Evolutionary conservation across 2,888 invertebrate genomes (phyloP), one percentile per base, ranked within the genome.

Genomic region (Melanchra persicariae): DNA sequence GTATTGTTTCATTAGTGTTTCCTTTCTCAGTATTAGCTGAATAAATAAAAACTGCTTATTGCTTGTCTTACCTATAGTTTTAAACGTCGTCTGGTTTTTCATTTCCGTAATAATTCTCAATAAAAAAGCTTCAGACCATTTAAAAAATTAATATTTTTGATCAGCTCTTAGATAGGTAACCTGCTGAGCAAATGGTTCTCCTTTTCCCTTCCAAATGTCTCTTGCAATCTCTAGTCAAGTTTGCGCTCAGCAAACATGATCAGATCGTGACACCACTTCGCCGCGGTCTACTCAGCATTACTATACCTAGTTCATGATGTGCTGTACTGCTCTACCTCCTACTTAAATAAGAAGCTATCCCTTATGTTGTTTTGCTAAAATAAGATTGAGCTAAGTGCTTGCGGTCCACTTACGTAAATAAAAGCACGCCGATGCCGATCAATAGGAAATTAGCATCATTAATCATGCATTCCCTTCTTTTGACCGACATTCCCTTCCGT

Each of bases 361-460:
- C 55, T 51, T 51, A 58, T 30, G 37, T 52, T 59, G 57, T 51
- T 60, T 60, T 55, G 24, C 51, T 74, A 70, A 68, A 69, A 82
- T 68, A 74, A 61, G 77, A 57, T 58, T 45, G 45, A 45, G 45
- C n/a, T 73, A 73, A 76, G 76, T 66, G 57, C 70, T 60, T 70
- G 79, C 81, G 79, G 76, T 82, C 80, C 81, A 86, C 82, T 87
- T 88, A 86, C 88, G 83, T 83, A 89, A 90, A 91, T 87, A 88
- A 81, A 86, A 87, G 83, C 81, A 84, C 72, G 75, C 69, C 82
- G 85, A 79, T 77, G 77, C 70, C 83, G 86, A 87, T 90, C 90
- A 90, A 90, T 91, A 91, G 92, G 93, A 93, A 92, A 93, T 93
- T 93, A 87, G 86, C 85, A 85, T 89, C 91, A 93, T 93, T 91